phyloP scores from a whole-genome alignment of 2,888 invertebrate genomes.

The Therioaphis trifolii region DNA sequence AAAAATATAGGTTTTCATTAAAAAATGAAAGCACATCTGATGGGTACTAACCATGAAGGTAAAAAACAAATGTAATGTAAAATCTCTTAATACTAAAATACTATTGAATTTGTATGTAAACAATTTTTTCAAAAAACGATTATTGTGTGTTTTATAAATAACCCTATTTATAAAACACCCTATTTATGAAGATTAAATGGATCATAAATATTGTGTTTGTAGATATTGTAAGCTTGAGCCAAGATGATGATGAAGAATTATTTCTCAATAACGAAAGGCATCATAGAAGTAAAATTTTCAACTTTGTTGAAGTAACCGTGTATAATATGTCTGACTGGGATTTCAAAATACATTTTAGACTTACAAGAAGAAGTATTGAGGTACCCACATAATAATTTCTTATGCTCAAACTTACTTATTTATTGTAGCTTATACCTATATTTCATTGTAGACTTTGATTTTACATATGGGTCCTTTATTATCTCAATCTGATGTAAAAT shows the following conservation, averaged over 20 bases:
- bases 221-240: too few species aligned
- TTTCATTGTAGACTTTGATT: background rate
- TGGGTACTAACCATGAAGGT: too few species aligned
- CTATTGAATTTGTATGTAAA: too few species aligned
- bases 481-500: background rate
- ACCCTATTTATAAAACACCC: too few species aligned
- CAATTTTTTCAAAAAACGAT: too few species aligned
- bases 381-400: background rate
- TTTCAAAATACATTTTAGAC: slow-evolving; percentile 4
- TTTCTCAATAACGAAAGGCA: slow-evolving; percentile 3
- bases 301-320: background rate
- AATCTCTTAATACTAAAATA: too few species aligned
- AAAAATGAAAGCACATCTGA: too few species aligned
- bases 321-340: background rate
- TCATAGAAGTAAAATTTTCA: slow-evolving; percentile 3
- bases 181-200: too few species aligned
- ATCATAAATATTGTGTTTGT: too few species aligned
- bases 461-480: background rate
- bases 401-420: background rate
- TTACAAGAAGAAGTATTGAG: background rate
- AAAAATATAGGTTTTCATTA: too few species aligned
- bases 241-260: slow-evolving; percentile 14
- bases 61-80: too few species aligned
- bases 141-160: too few species aligned
- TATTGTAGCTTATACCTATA: background rate